Conservation (phyloP, 2,113 vertebrate genomes). For the Eudorcas thomsonii region DNA sequence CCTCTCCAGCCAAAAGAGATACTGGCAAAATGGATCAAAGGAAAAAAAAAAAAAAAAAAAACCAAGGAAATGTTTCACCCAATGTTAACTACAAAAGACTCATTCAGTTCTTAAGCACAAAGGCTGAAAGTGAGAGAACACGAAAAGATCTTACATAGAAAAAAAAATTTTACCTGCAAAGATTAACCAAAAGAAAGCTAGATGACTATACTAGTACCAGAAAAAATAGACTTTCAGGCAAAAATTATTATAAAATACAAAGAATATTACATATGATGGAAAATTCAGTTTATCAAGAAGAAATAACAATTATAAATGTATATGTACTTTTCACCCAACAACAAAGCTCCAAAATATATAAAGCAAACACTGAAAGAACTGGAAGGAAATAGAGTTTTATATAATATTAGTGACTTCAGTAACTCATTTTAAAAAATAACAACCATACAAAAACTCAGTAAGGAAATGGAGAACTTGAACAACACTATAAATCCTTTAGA, state of each 20-base stretch:
- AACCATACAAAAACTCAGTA: background rate
- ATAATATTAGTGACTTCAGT: background rate
- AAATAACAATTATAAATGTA: background rate
- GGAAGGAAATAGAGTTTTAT: background rate
- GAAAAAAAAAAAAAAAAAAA: background rate
- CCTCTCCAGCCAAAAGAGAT: background rate
- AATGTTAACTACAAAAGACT: background rate
- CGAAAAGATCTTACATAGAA: background rate
- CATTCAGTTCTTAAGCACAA: background rate
- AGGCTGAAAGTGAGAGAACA: background rate
- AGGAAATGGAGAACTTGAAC: background rate
- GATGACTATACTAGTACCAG: background rate
- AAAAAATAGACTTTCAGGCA: background rate
- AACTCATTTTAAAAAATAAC: background rate
- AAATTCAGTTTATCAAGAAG: background rate
- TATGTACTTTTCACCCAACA: background rate
- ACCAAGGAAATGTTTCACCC: background rate
- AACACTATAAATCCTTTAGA: background rate
- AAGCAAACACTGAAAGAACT: background rate
- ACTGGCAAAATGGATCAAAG: background rate
- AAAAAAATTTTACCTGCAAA: background rate
- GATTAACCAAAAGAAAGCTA: background rate
- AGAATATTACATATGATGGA: background rate
- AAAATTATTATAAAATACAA: background rate
- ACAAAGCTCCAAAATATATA: background rate